Evolutionary conservation across 2,797 vertebrate species (phyloP).

Genomic region (Urocyon cinereoargenteus): DNA sequence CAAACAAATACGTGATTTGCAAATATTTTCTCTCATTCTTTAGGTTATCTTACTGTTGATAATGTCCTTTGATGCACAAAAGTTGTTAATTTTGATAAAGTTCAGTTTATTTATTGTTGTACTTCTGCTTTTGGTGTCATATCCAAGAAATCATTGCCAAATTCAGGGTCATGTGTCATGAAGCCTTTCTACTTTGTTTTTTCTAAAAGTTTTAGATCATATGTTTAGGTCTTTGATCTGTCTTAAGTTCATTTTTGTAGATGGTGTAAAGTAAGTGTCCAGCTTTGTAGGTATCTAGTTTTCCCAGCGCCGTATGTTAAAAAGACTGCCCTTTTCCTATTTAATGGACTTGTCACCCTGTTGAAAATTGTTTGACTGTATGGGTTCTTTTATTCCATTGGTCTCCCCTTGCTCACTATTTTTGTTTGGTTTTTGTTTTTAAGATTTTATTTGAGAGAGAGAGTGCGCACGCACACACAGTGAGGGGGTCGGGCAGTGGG

Average conservation of each 20-base stretch:
- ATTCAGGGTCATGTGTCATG: not conserved
- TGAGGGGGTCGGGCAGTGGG: not conserved
- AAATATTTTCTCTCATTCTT: not conserved
- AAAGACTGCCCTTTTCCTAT: not conserved
- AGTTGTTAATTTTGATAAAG: not conserved
- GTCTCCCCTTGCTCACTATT: not conserved
- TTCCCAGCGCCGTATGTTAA: not conserved
- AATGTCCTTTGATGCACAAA: not conserved
- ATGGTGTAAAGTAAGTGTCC: not conserved
- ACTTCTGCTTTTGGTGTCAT: not conserved
- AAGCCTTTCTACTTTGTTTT: not conserved
- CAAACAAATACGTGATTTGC: not conserved
- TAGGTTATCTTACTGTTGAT: not conserved
- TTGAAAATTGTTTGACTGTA: not conserved
- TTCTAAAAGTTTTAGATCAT: not conserved
- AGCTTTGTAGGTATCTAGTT: not conserved
- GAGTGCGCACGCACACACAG: not conserved
- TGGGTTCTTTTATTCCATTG: not conserved
- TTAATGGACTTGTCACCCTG: not conserved
- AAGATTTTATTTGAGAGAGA: not conserved
- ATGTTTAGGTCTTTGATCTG: not conserved
- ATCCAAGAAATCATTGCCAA: not conserved
- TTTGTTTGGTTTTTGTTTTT: not conserved
- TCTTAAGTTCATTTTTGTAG: constrained; percentile 28
- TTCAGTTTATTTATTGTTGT: not conserved